Evolutionary conservation across 2,113 vertebrate species (phyloP).

Genomic region (Burhinus oedicnemus): DNA sequence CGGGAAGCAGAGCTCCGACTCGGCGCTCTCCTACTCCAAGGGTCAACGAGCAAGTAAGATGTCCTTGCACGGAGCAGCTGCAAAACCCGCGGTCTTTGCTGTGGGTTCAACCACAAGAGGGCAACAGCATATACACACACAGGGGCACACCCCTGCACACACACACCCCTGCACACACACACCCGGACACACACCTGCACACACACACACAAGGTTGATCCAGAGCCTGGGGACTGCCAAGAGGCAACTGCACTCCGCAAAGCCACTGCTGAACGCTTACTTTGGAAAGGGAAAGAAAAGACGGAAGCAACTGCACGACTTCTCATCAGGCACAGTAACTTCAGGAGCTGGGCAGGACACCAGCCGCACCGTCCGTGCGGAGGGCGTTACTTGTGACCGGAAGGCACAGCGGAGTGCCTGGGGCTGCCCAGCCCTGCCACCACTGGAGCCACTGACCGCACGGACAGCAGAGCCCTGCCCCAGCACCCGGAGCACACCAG

Average conservation of each 20-base stretch:
- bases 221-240: background rate
- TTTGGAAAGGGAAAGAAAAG: background rate
- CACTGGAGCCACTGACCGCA: background rate
- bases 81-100: background rate
- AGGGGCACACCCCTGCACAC: background rate
- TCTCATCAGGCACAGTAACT: background rate
- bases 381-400: fast-evolving
- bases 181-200: background rate
- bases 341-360: background rate
- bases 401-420: fast-evolving
- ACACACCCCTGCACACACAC: background rate
- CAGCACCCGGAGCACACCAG: background rate
- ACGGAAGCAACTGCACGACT: background rate
- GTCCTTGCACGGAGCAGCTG: background rate
- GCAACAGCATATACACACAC: background rate
- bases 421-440: background rate
- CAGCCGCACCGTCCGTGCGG: background rate
- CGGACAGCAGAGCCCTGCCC: background rate
- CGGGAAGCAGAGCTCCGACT: background rate
- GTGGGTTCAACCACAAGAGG: background rate
- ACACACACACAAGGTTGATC: too few relatives aligned
- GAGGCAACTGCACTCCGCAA: background rate
- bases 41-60: background rate
- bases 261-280: background rate
- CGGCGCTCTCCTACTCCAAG: fast-evolving